Base-by-base conservation (phyloP, 2,797 vertebrate species). In the Epinephelus coioides region DNA sequence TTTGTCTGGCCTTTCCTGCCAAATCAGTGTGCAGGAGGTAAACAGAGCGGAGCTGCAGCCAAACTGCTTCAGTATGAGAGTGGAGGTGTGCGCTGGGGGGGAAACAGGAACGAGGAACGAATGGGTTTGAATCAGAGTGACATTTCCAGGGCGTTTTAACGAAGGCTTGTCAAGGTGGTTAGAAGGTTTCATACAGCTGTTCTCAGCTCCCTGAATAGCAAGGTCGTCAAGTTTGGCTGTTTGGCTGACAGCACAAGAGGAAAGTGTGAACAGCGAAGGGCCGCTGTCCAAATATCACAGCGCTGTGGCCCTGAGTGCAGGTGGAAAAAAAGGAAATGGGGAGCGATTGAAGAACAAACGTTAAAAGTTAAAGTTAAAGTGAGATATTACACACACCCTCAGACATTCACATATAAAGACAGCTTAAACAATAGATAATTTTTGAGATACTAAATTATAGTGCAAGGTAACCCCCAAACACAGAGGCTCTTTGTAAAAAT, bases 91-190 rank as follows among this genome's bases (percentile, higher is more conserved):
- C 6, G n/a, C 53, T 27, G 40, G 23, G 17, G 50, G 18, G 25
- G 30, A 7, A 38, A 60, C 9, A 17, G 50, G 15, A 67, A 54
- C 6, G 12, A 54, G 73, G 43, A 77, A 64, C 4, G 8, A 76
- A 73, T 61, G 43, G 54, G 76, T 71, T 85, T 64, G 71, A 79
- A 82, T 76, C 76, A 57, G 84, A 85, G 79, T 83, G 88, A 87
- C 89, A 82, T 82, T 87, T 91, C 68, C 50, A 19, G 86, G 84
- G 54, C 50, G 13, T 77, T 87, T 85, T 78, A 85, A 78, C 73
- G 17, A 73, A 44, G 69, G 54, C 78, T 71, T 79, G 86, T 86
- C 81, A 83, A 81, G 64, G 76, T 73, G 65, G 69, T 86, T 79
- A 54, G 75, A 76, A 61, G 77, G 69, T 78, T 84, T 81, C 69